Base-by-base conservation (phyloP, 2,797 vertebrate genomes). In the Clarias pachynema region DNA sequence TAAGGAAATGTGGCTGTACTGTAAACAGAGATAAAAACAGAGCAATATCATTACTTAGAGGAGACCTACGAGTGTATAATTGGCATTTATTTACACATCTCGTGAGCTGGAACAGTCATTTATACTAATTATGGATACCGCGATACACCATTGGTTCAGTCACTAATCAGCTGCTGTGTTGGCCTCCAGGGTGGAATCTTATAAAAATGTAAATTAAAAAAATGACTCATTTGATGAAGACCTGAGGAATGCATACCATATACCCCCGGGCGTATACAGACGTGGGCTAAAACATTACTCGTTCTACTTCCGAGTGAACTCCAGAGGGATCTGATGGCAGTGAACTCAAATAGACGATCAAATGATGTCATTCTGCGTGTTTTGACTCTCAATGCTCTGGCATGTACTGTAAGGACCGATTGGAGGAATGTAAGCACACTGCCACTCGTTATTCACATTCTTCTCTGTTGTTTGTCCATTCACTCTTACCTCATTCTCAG, bases 41-140 rank as follows among this genome's bases (percentile, higher is more conserved):
- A 29, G 18, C 9, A 24, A 49, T 22, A n/a, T 31, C 69, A 83
- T 63, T 63, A 83, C 49, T 74, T 74, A 73, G 9, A 83, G 81
- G 26, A 59, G 49, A 40, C 0, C 53, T 40, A 20, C 56, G 44
- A 10, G 44, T 44, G 44, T 59, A 12, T 59, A 15, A 83, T 29
- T 49, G n/a, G 49, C n/a, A 14, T 60, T 72, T 70, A 82, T 63
- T 63, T 18, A 79, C 59, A 79, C 59, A 63, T 26, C 34, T 44
- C 14, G 16, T n/a, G 59, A 40, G 69, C 12, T 49, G n/a, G 31
- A 49, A 14, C 18, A 29, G 31, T n/a, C 8, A 73, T 82, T 73
- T 62, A 74, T 75, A 66, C 22, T 49, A 24, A 78, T 62, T 59
- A 79, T 0, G 7, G 20, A 34, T 20, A 59, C 53, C 7, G 31